Conservation (phyloP, 2,113 vertebrate species). For the Solea solea region DNA sequence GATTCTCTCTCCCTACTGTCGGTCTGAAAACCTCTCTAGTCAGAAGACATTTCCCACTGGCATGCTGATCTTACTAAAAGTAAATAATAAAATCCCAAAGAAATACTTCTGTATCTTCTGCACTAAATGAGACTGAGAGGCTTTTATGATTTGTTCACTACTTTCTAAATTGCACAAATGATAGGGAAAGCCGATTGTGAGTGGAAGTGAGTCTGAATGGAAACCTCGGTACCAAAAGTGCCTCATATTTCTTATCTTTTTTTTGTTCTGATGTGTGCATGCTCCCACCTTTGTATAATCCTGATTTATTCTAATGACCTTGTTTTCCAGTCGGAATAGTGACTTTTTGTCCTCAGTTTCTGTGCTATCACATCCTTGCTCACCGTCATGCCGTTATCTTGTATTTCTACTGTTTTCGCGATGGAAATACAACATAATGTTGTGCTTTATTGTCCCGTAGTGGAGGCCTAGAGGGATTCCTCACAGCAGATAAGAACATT, state of each 20-base stretch:
- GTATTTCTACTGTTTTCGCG: no score
- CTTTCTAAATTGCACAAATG: conserved; percentile 4
- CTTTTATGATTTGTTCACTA: neutral
- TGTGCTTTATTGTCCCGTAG: conserved; percentile 38
- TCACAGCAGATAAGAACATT: conserved; percentile 45
- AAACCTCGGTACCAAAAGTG: conserved; percentile 37
- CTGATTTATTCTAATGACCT: conserved; percentile 32
- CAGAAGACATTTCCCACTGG: conserved; percentile 26
- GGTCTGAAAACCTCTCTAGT: conserved; percentile 17
- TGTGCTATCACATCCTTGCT: neutral
- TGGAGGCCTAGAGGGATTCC: conserved; percentile 33
- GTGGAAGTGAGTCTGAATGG: conserved; percentile 3
- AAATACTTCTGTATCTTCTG: neutral
- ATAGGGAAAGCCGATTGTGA: conserved; percentile 14
- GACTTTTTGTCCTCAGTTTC: neutral
- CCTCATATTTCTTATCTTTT: conserved; percentile 32
- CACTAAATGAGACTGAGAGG: neutral
- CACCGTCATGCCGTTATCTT: no score
- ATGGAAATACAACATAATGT: neutral
- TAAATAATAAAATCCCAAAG: neutral
- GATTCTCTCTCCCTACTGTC: conserved; percentile 23
- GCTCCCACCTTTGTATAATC: conserved; percentile 7
- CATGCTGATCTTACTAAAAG: conserved; percentile 4
- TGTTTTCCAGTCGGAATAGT: conserved; percentile 11
- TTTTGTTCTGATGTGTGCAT: neutral